Conservation (phyloP, 2,113 vertebrate genomes). For the Trematomus loennbergii region DNA sequence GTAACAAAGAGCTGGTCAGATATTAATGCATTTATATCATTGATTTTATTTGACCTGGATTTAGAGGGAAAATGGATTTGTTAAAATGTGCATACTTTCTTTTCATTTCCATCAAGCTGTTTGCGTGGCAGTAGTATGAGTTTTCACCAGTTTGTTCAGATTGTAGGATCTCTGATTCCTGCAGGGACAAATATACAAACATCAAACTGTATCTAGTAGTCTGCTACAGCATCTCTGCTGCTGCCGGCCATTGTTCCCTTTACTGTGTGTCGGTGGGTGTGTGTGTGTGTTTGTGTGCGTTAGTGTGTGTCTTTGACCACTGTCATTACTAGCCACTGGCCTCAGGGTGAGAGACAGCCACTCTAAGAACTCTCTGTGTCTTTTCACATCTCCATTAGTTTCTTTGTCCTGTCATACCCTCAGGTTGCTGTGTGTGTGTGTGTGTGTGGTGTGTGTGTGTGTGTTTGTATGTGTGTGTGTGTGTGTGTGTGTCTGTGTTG, state of each 20-base stretch:
- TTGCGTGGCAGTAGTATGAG: neutral
- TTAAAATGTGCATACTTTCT: neutral
- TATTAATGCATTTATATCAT: slow-evolving; percentile 1
- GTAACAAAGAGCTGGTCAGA: neutral
- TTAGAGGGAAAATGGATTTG: neutral
- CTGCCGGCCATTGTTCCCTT: slow-evolving; percentile 34
- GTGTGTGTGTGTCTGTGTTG: slow-evolving; percentile 6
- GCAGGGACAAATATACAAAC: slow-evolving; percentile 33
- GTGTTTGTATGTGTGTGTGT: slow-evolving; percentile 11
- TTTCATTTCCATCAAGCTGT: neutral
- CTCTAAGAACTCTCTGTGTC: slow-evolving; percentile 67
- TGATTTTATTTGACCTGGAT: slow-evolving; percentile 2
- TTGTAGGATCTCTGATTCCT: slow-evolving; percentile 23
- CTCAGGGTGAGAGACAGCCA: slow-evolving; percentile 64
- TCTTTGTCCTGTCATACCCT: slow-evolving; percentile 57
- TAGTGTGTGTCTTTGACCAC: slow-evolving; percentile 47
- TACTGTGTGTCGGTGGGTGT: slow-evolving; percentile 29
- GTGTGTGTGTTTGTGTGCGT: slow-evolving; percentile 29
- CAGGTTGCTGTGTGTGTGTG: slow-evolving; percentile 41
- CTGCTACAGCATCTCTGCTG: slow-evolving; percentile 44
- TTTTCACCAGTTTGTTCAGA: slow-evolving; percentile 16
- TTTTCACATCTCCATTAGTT: slow-evolving; percentile 76
- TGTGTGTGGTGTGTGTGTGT: slow-evolving; percentile 31
- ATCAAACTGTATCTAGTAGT: slow-evolving; percentile 47
- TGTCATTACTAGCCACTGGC: slow-evolving; percentile 65